Conservation (phyloP, 1,140 invertebrate genomes). For the Mizuhopecten yessoensis region DNA sequence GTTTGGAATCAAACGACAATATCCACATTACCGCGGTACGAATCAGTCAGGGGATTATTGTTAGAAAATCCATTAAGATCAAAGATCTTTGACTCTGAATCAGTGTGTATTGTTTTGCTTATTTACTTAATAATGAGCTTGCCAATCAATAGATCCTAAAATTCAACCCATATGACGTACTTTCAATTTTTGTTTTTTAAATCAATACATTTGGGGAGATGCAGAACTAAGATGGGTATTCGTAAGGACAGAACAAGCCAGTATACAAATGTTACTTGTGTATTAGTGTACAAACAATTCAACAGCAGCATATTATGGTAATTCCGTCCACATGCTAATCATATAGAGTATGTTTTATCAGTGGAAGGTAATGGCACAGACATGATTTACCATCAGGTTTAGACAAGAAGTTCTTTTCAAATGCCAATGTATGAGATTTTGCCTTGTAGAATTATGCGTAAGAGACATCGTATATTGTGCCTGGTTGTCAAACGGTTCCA, state of each 20-base stretch:
- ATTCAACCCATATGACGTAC: no score
- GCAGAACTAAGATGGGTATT: no score
- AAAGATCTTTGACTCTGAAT: background rate
- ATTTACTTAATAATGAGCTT: no score
- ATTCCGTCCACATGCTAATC: background rate
- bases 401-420: background rate
- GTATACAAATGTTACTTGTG: no score
- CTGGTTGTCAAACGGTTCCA: background rate
- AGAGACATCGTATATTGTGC: background rate
- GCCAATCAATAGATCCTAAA: no score
- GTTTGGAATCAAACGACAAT: background rate
- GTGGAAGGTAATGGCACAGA: background rate
- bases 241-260: no score
- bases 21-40: background rate
- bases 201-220: no score
- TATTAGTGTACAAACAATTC: no score
- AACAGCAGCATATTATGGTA: background rate
- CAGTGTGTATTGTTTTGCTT: no score
- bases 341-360: background rate
- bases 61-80: background rate
- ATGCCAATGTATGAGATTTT: constrained; percentile 2
- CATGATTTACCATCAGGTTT: background rate
- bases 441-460: background rate
- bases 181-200: no score
- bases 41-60: background rate